Base-by-base conservation (phyloP, 53 echinoderm and acorn worm genomes). In the Holothuria scabra region DNA sequence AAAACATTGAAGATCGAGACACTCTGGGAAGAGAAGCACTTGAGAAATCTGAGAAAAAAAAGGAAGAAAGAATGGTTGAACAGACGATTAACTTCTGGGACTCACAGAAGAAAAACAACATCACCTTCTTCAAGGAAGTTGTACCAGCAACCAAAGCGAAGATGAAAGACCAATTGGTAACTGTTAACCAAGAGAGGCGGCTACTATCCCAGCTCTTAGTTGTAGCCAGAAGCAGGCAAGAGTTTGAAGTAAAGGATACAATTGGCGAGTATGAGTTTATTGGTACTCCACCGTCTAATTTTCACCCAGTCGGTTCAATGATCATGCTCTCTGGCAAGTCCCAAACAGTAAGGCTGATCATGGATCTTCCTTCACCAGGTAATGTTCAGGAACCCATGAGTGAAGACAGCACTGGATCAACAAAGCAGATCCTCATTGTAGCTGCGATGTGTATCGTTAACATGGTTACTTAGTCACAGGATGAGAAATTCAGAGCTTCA, bases 381-480 rank as follows among this genome's bases (percentile, higher is more conserved):
- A 67, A 64, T 35, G 46, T 37, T 66, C 35, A 37, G 33, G 67
- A 83, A 5, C 35, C 38, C 11, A 56, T 11, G 13, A 38, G 48
- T 66, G 48, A 63, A 19, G 65, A 29, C 38, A 67, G 41, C 26
- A 20, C 84, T 38, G 16, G 20, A 46, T 14, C 41, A 67, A 67
- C 46, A 30, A 48, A 78, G 19, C 3, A 66, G 48, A 46, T 66
- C 33, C 19, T 83, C 41, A 83, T 82, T 60, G 65, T 83, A 66
- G 84, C 66, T 66, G 84, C 66, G 13, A 83, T 83, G 84, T 83
- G 66, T 83, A 25, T 83, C 46, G 67, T 66, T 8, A 83, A 66
- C 44, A 67, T 83, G 66, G 67, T 68, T n/a, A 83, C 35, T 2
- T 67, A 83, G 46, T 21, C 67, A 83, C 56, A 22, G 37, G 9